Conservation (phyloP, 2,797 vertebrate genomes). For the Peromyscus melanophrys region DNA sequence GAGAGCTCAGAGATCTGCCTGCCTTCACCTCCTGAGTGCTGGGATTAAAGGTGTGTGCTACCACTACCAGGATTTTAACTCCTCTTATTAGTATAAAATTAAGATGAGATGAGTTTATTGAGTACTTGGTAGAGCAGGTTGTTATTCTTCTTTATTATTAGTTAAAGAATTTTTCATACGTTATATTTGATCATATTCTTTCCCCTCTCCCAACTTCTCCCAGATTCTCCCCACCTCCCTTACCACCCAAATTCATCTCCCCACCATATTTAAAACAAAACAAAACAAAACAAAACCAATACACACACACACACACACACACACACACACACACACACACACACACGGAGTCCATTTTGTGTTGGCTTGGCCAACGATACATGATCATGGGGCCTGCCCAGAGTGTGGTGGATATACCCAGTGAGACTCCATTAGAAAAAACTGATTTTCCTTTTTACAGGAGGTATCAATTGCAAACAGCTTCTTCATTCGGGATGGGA, state of each 20-base stretch:
- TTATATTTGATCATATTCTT: neutral
- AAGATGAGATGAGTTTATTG: neutral
- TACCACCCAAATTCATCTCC: no score
- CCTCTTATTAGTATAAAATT: neutral
- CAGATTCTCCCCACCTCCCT: neutral
- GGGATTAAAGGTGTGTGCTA: neutral
- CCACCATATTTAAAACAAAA: neutral
- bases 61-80: neutral
- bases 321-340: neutral
- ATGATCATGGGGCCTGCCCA: neutral
- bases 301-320: neutral
- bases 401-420: neutral
- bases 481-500: neutral
- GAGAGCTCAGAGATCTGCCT: neutral
- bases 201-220: neutral
- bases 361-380: neutral
- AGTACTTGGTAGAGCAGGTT: neutral
- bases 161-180: neutral
- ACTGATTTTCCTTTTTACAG: neutral
- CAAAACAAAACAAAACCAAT: neutral
- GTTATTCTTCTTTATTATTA: neutral
- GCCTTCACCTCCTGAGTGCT: neutral
- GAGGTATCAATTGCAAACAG: neutral
- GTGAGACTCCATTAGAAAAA: neutral
- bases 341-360: neutral